Evolutionary conservation across 2,797 vertebrate species (phyloP), one percentile per base, ranked within the genome.

Genomic region (Typhlichthys eigenmanni): DNA sequence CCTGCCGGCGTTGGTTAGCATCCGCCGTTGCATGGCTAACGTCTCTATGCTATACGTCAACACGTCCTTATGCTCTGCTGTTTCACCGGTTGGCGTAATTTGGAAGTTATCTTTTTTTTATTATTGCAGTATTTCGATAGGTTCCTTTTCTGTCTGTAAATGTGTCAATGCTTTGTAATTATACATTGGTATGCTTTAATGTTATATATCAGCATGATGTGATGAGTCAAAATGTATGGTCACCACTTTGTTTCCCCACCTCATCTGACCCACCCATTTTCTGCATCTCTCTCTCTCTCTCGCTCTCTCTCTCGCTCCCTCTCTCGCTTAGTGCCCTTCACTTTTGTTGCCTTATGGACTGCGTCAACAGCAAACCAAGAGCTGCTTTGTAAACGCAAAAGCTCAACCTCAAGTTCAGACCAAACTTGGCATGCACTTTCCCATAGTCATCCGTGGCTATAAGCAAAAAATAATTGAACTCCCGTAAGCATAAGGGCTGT

Each of bases 1-100:
- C 50, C 80, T 91, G 90, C 83, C 92, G 90, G 70, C 75, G 69
- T 72, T 61, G 63, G 78, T 91, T 88, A 86, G 65, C 66, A 63
- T 85, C 29, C 49, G 71, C 45, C 66, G 12, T 46, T 57, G 29
- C 66, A 52, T 24, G 68, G 61, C 71, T 80, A 78, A 80, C 38
- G 47, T 69, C 71, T 80, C 73, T 34, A 64, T 24, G 10, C 64
- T 66, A 53, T 53, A 43, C 51, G 24, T 4, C 24, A 24, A 24
- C 24, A 24, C 24, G 24, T 68, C 73, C 64, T 64, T 56, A 69
- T 74, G 67, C 74, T 78, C 67, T 76, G 76, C 14, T 64, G 52
- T 61, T 75, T 38, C 6, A 38, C 38, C 38, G 38, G 38, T 43
- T 43, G 38, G 8, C 6, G 6, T 7, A 2, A 43, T 43, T 43